Conservation (phyloP, 2,888 invertebrate species). For the Drosophila formosana region DNA sequence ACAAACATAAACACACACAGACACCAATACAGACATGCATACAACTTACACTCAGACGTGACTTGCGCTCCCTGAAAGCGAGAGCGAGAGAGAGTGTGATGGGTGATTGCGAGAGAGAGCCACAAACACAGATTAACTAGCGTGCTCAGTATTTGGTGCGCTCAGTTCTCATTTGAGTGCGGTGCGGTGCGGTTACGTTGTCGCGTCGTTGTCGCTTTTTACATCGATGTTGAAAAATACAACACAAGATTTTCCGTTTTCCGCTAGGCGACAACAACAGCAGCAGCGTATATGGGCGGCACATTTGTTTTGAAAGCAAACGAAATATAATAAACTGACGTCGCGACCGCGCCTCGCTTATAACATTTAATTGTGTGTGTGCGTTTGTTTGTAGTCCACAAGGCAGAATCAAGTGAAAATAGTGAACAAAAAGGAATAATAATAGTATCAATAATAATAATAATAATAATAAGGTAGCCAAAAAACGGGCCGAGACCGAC, state of each 20-base stretch:
- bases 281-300: constrained; percentile 62
- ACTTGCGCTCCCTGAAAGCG: constrained; percentile 44
- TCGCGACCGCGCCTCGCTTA: constrained; percentile 70
- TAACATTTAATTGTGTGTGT: constrained; percentile 50
- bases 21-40: constrained; percentile 25
- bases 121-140: constrained; percentile 54
- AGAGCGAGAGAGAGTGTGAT: constrained; percentile 20
- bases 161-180: constrained; percentile 67
- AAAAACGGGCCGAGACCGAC: constrained; percentile 61
- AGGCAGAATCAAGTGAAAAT: constrained; percentile 57
- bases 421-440: constrained; percentile 59
- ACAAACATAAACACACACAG: constrained; percentile 25
- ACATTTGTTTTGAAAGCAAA: constrained; percentile 77
- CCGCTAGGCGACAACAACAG: constrained; percentile 47
- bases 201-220: constrained; percentile 50
- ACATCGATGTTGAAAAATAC: constrained; percentile 49
- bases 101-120: constrained; percentile 43
- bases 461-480: constrained; percentile 71
- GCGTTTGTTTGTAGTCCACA: constrained; percentile 43
- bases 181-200: constrained; percentile 73
- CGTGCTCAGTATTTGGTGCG: constrained; percentile 50
- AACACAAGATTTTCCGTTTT: constrained; percentile 67
- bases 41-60: constrained; percentile 30
- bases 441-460: constrained; percentile 34
- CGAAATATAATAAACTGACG: constrained; percentile 64